Conservation (phyloP, 1,140 invertebrate genomes). For the Diorhabda carinulata region DNA sequence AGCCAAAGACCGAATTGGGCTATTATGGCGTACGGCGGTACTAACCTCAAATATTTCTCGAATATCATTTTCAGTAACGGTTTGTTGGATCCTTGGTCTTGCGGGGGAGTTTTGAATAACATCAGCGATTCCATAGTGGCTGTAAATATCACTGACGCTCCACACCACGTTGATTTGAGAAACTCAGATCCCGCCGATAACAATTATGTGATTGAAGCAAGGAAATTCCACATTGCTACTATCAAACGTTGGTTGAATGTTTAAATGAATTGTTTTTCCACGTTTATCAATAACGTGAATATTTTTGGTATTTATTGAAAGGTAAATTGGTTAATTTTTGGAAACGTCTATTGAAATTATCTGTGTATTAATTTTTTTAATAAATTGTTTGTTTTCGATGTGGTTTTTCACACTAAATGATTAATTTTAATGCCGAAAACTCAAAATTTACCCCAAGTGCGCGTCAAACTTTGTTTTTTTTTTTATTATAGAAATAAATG, state of each 20-base stretch:
- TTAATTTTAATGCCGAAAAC: too few relatives aligned
- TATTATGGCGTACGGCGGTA: constrained; percentile 76
- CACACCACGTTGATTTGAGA: constrained; percentile 92
- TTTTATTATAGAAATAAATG: too few relatives aligned
- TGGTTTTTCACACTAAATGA: too few relatives aligned
- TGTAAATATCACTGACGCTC: constrained; percentile 81
- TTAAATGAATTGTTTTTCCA: neutral
- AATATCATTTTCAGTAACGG: constrained; percentile 94
- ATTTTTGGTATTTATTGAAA: too few relatives aligned
- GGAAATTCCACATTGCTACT: constrained; percentile 62
- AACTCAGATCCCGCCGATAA: constrained; percentile 68
- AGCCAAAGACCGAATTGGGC: constrained; percentile 61
- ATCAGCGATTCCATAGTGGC: constrained; percentile 65
- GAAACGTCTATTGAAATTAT: too few relatives aligned
- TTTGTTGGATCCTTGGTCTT: constrained; percentile 87
- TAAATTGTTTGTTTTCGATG: too few relatives aligned
- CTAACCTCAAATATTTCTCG: constrained; percentile 60
- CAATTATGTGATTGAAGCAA: constrained; percentile 61
- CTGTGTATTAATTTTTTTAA: too few relatives aligned
- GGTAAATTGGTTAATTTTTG: too few relatives aligned
- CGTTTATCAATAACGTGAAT: too few relatives aligned
- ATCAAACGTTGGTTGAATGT: constrained; percentile 67
- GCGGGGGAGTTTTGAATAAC: constrained; percentile 76
- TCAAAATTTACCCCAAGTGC: too few relatives aligned
- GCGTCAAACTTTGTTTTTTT: too few relatives aligned